phyloP scores from a whole-genome alignment of 2,113 vertebrate species.

The Tragelaphus buxtoni region DNA sequence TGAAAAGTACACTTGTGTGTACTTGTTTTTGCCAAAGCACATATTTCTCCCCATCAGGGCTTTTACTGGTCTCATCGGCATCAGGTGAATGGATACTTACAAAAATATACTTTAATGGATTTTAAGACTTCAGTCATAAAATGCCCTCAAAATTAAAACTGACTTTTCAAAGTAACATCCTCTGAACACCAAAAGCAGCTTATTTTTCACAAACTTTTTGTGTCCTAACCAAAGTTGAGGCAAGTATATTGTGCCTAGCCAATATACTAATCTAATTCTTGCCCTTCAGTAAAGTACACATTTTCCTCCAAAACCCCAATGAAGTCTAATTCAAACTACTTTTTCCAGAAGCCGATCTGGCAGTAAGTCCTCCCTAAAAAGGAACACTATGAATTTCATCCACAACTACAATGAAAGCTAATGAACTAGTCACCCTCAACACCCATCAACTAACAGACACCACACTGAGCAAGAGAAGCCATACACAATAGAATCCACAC shows the following conservation, averaged over 20 bases:
- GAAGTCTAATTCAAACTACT: neutral
- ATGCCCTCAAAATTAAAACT: neutral
- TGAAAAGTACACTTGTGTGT: neutral
- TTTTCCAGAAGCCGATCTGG: neutral
- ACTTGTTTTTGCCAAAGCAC: slow-evolving; percentile 8
- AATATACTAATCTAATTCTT: neutral
- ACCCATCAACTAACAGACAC: neutral
- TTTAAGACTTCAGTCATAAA: slow-evolving; percentile 1
- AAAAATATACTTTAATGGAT: neutral
- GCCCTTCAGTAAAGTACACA: neutral
- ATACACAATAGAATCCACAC: neutral
- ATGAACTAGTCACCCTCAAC: neutral
- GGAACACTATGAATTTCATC: neutral
- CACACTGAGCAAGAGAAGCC: neutral
- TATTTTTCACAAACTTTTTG: neutral
- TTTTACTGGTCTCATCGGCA: neutral
- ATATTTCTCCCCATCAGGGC: neutral
- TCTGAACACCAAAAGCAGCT: neutral
- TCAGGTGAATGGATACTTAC: neutral
- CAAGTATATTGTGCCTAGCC: too few species aligned
- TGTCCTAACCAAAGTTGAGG: neutral
- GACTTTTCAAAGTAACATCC: neutral
- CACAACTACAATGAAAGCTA: neutral
- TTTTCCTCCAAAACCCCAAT: neutral
- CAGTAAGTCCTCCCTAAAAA: neutral